Conservation (phyloP, 2,888 invertebrate genomes). For the Ischnus inquisitorius region DNA sequence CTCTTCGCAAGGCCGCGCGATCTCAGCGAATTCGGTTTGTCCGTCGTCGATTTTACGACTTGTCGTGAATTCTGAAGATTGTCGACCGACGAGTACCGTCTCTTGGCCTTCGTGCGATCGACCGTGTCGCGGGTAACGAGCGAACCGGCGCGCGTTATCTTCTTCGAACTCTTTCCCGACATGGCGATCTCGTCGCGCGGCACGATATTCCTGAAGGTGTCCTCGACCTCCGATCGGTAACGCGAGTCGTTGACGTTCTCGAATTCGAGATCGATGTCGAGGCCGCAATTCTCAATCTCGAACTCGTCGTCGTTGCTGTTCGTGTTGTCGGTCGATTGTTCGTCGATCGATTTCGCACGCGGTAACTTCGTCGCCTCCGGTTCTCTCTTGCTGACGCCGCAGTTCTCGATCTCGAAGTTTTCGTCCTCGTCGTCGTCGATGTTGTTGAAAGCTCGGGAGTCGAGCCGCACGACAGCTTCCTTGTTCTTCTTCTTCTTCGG, state of each 20-base stretch:
- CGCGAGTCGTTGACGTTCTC: slow-evolving; percentile 53
- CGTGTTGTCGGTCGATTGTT: slow-evolving; percentile 70
- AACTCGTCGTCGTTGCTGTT: slow-evolving; percentile 72
- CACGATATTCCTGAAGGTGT: slow-evolving; percentile 56
- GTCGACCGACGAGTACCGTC: slow-evolving; percentile 83
- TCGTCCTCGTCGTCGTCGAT: slow-evolving; percentile 65
- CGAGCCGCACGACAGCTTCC: slow-evolving; percentile 61
- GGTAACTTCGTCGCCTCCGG: slow-evolving; percentile 9
- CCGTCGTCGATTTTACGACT: slow-evolving; percentile 62
- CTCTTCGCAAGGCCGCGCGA: slow-evolving; percentile 54
- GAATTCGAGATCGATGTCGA: slow-evolving; percentile 71
- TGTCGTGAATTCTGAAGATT: slow-evolving; percentile 79
- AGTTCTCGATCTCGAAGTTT: slow-evolving; percentile 44
- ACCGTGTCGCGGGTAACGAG: slow-evolving; percentile 72
- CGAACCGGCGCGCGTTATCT: slow-evolving; percentile 79
- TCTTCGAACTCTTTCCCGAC: slow-evolving; percentile 73
- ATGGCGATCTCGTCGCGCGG: slow-evolving; percentile 68
- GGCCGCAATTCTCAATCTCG: slow-evolving; percentile 82
- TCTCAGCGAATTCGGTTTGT: slow-evolving; percentile 74
- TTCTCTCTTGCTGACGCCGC: slow-evolving; percentile 12
- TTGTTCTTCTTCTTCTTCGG: slow-evolving; percentile 73
- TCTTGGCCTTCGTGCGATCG: slow-evolving; percentile 75
- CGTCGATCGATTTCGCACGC: slow-evolving; percentile 64
- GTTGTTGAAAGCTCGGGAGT: slow-evolving; percentile 63
- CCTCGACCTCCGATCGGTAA: slow-evolving; percentile 59